Percentiles rank a stretch among this genome's conserved stretches.
Evolutionary conservation across 2,113 vertebrate genomes (phyloP).

Genomic region (Galemys pyrenaicus): DNA sequence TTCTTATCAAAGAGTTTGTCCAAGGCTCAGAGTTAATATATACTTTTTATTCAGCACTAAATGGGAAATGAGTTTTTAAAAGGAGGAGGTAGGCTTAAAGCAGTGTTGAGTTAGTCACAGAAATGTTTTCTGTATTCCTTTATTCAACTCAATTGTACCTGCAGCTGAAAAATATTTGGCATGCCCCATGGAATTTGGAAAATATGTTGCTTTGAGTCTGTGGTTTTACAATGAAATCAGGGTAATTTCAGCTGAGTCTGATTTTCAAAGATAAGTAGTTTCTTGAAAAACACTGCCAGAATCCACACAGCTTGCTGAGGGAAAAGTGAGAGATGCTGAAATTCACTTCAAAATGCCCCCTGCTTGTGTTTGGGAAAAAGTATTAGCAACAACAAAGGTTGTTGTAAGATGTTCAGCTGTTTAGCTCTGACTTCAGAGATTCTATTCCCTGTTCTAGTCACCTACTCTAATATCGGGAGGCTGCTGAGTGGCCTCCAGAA

Average conservation of each 20-base stretch:
- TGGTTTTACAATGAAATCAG: neutral
- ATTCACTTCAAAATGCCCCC: constrained; percentile 27
- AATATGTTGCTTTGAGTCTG: neutral
- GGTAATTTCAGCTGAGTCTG: constrained; percentile 36
- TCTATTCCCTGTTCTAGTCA: neutral
- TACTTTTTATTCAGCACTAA: constrained; percentile 32
- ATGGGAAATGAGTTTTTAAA: constrained; percentile 33
- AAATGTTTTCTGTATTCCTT: constrained; percentile 10
- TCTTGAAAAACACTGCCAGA: constrained; percentile 32
- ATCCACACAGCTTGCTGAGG: neutral
- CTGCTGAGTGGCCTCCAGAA: constrained; percentile 3
- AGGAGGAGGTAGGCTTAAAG: constrained; percentile 21
- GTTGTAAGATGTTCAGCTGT: neutral
- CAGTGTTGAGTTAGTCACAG: constrained; percentile 39
- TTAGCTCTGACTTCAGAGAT: neutral
- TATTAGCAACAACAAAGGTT: neutral
- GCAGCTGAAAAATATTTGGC: constrained; percentile 32
- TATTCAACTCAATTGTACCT: constrained; percentile 37
- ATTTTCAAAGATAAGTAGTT: constrained; percentile 60
- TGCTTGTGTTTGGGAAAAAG: neutral
- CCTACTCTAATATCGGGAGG: neutral
- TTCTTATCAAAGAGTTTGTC: constrained; percentile 28
- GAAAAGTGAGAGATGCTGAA: constrained; percentile 18
- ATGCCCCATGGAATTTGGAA: neutral
- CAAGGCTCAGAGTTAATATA: constrained; percentile 48